Evolutionary conservation across 2,888 invertebrate species (phyloP).

Genomic region (Philopedon plagiatum): DNA sequence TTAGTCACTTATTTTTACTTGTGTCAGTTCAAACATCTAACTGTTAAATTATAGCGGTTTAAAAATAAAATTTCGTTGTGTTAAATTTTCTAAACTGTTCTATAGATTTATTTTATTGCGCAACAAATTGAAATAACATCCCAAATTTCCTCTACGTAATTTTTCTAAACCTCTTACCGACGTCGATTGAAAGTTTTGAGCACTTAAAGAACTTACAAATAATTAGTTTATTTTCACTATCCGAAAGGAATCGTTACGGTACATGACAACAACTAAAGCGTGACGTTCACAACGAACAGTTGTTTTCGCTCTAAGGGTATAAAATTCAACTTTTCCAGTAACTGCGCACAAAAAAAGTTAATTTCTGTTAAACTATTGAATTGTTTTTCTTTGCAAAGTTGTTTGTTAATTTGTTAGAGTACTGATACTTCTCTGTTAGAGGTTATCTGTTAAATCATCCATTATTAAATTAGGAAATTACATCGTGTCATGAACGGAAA

Average conservation of each 20-base stretch:
- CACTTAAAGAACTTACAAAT: neutral
- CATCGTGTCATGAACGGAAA: neutral
- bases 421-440: neutral
- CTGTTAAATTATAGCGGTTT: too few species aligned
- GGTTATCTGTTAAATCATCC: neutral
- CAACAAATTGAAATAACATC: neutral
- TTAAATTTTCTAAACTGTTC: too few species aligned
- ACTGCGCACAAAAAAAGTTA: slow-evolving; percentile 14
- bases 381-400: neutral
- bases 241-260: neutral
- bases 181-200: neutral
- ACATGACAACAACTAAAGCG: slow-evolving; percentile 16
- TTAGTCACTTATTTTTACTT: too few species aligned
- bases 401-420: slow-evolving; percentile 21
- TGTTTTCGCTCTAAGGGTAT: slow-evolving; percentile 20
- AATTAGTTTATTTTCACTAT: slow-evolving; percentile 15
- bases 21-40: too few species aligned
- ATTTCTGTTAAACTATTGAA: neutral
- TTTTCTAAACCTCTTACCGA: neutral
- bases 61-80: too few species aligned
- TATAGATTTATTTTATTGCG: too few species aligned
- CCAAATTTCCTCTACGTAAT: neutral
- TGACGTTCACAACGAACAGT: slow-evolving; percentile 7
- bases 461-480: neutral
- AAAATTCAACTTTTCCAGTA: slow-evolving; percentile 1